These are phyloP conservation scores for Sipha maydis DNA, from an alignment of 2,888 invertebrate species.

Conservation along the genomic window DNA sequence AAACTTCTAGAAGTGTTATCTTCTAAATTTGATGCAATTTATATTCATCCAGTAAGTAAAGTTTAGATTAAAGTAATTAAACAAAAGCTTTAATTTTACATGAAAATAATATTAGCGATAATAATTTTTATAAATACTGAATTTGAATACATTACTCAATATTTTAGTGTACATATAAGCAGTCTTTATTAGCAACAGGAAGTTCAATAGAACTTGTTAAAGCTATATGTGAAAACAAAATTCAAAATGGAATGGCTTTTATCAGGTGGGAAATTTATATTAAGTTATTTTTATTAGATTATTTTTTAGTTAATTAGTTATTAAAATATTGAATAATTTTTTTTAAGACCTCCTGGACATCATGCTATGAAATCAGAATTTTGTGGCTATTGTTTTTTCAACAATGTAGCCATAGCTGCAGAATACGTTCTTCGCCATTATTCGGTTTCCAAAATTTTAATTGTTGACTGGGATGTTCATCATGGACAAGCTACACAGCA, in stretches of 20 bases:
- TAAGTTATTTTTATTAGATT: constrained; percentile 1
- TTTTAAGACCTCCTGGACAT: constrained; percentile 85
- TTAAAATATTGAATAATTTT: not conserved
- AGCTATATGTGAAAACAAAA: constrained; percentile 74
- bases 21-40: constrained; percentile 82
- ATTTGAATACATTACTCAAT: constrained; percentile 61
- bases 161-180: constrained; percentile 78
- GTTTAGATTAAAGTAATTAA: not conserved
- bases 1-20: constrained; percentile 75
- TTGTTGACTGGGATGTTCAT: constrained; percentile 96
- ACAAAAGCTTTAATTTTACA: not conserved
- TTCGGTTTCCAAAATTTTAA: constrained; percentile 76
- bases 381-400: constrained; percentile 92
- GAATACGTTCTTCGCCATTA: constrained; percentile 77
- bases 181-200: constrained; percentile 81
- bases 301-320: not conserved
- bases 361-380: constrained; percentile 90
- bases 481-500: constrained; percentile 94
- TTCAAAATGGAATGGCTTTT: constrained; percentile 87
- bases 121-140: not conserved
- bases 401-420: constrained; percentile 91
- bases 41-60: constrained; percentile 80
- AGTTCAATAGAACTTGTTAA: constrained; percentile 82
- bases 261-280: constrained; percentile 69
- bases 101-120: not conserved